phyloP scores from a whole-genome alignment of 2,797 vertebrate species.

The Lacerta agilis region DNA sequence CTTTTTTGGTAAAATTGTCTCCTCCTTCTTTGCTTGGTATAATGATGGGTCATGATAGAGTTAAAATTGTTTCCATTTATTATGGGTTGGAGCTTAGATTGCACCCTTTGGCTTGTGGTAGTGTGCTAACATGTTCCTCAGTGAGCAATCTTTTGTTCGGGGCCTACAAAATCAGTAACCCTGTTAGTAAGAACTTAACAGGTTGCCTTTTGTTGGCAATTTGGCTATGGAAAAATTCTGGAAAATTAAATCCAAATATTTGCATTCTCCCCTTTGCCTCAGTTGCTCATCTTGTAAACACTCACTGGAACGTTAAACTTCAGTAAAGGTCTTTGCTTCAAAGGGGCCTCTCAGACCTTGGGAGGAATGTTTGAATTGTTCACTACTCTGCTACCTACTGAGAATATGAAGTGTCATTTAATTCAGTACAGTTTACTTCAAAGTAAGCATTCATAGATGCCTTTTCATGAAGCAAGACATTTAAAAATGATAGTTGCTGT shows the following conservation, averaged over 20 bases:
- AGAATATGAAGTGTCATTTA: not conserved
- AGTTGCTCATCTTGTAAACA: conserved; percentile 68
- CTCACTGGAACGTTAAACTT: conserved; percentile 58
- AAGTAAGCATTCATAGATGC: not conserved
- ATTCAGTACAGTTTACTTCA: not conserved
- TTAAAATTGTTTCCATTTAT: too few species aligned
- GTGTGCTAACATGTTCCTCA: too few species aligned
- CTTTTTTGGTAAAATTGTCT: not conserved
- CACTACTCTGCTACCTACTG: not conserved
- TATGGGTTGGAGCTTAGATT: too few species aligned
- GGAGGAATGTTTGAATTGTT: conserved; percentile 34
- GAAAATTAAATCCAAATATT: conserved; percentile 70
- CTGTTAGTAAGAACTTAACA: too few species aligned
- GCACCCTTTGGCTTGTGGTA: too few species aligned
- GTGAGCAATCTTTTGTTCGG: too few species aligned
- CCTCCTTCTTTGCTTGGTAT: not conserved
- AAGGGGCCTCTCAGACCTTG: conserved; percentile 41
- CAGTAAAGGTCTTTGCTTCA: conserved; percentile 47
- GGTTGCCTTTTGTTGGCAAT: conserved; percentile 61
- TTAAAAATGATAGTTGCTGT: not conserved
- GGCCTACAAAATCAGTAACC: too few species aligned
- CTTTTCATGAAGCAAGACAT: not conserved
- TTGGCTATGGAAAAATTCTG: conserved; percentile 53
- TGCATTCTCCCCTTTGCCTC: conserved; percentile 66
- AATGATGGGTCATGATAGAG: too few species aligned